These are phyloP conservation scores for Cryptus viduatorius DNA, from an alignment of 2,888 invertebrate species.

Conservation along the genomic window DNA sequence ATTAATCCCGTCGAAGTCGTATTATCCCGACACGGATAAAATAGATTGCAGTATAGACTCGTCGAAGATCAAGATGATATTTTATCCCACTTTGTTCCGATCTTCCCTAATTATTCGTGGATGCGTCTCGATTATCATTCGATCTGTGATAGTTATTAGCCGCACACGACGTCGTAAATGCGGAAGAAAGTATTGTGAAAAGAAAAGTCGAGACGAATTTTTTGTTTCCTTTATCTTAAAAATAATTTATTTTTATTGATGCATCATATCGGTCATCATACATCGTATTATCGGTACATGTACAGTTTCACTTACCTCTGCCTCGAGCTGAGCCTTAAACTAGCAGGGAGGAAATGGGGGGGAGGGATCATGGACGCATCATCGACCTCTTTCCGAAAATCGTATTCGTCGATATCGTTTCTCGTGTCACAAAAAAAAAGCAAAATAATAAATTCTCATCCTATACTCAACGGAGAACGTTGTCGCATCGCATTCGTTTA, in stretches of 20 bases:
- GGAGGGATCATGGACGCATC: not conserved
- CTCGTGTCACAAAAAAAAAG: constrained; percentile 20
- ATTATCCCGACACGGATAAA: too few species aligned
- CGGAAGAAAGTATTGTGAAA: constrained; percentile 1
- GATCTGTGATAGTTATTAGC: too few species aligned
- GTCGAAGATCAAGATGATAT: too few species aligned
- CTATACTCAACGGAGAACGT: constrained; percentile 43
- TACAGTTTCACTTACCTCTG: constrained; percentile 71
- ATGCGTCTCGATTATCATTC: too few species aligned
- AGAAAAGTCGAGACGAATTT: not conserved
- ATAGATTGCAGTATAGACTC: too few species aligned
- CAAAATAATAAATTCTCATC: constrained; percentile 11
- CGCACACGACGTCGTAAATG: too few species aligned
- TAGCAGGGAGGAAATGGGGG: constrained; percentile 38
- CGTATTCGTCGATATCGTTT: constrained; percentile 29
- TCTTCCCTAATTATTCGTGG: too few species aligned
- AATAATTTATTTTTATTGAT: constrained; percentile 84
- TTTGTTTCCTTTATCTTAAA: constrained; percentile 80
- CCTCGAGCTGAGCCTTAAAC: constrained; percentile 66
- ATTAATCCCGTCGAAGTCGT: too few species aligned
- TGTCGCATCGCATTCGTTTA: constrained; percentile 56
- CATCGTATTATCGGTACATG: constrained; percentile 78
- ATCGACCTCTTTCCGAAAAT: constrained; percentile 22
- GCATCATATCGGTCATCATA: constrained; percentile 78
- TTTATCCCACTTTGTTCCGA: too few species aligned